Evolutionary conservation across 2,888 invertebrate genomes (phyloP).

Genomic region (Tyria jacobaeae): DNA sequence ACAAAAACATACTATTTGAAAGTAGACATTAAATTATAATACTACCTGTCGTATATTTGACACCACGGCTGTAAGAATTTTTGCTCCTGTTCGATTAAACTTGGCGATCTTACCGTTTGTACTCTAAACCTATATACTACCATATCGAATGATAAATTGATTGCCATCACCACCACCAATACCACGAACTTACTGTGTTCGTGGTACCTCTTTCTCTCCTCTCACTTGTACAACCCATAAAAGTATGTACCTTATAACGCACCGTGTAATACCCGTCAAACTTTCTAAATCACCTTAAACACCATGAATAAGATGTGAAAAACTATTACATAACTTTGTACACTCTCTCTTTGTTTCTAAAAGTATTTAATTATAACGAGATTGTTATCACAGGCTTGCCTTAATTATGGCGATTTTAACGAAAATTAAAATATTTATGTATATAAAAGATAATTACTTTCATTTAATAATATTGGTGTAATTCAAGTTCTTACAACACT

Average conservation of each 20-base stretch:
- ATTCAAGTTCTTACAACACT: too few relatives aligned
- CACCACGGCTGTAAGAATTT: too few relatives aligned
- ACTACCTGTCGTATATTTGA: too few relatives aligned
- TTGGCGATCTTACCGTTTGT: not conserved
- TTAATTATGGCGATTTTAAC: conserved; percentile 9
- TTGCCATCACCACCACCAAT: too few relatives aligned
- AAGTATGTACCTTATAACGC: conserved; percentile 20
- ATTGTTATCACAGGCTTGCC: conserved; percentile 26
- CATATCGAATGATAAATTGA: not conserved
- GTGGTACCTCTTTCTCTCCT: conserved; percentile 5
- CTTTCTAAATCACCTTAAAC: conserved; percentile 40
- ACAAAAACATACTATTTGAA: too few relatives aligned
- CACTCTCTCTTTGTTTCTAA: conserved; percentile 36
- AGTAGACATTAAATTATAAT: too few relatives aligned
- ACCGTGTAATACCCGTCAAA: conserved; percentile 28
- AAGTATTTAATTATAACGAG: conserved; percentile 30
- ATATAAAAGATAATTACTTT: too few relatives aligned
- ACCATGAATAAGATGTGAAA: conserved; percentile 21
- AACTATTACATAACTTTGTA: conserved; percentile 28
- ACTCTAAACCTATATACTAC: not conserved
- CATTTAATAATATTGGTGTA: too few relatives aligned
- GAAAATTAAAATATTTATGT: not conserved
- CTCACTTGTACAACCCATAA: conserved; percentile 8
- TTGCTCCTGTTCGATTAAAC: not conserved
- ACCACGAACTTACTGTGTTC: conserved; percentile 5